Base-by-base conservation (phyloP, 1,140 invertebrate species). In the Oryzaephilus surinamensis region DNA sequence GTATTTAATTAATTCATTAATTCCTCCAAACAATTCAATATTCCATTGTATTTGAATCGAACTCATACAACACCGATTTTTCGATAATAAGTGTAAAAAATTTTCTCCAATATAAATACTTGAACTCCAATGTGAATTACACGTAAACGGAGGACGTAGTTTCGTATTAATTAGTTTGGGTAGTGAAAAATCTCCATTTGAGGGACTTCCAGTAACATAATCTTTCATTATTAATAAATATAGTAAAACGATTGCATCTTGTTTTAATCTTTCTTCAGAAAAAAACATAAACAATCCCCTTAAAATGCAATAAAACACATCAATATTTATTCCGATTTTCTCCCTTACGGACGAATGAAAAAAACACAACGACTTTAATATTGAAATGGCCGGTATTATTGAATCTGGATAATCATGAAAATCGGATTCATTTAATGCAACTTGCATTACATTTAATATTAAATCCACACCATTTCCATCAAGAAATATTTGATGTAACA, bases 401-500 rank as follows among this genome's bases (percentile, higher is more conserved):
- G 73, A 77, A 52, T 80, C 77, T 2, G 76, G 72, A 60, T 76
- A 78, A 48, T 74, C 68, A 3, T 65, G 52, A 48, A 65, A 76
- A 51, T 78, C 71, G 16, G 69, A 66, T 32, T 77, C 72, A 41
- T 65, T 61, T 42, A 78, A 42, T 5, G 70, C 67, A 44, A 61
- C 59, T 41, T 64, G 65, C 52, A 61, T 64, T 52, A 50, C 19
- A 8, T 47, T 36, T 11, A 57, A 38, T 8, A 62, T 41, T 6
- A 60, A 50, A 6, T 60, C 48, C n/a, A 51, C 27, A 2, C 62
- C 60, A 15, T 61, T 46, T 2, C 61, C 54, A 16, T 66, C 46
- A 48, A 64, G 44, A 45, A 76, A 74, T 2, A 62, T 41, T 39
- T 64, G 60, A 39, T 76, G 73, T 12, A 75, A 51, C 14, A 65